Conservation (phyloP, 2,113 vertebrate species). For the Microtus richardsoni region DNA sequence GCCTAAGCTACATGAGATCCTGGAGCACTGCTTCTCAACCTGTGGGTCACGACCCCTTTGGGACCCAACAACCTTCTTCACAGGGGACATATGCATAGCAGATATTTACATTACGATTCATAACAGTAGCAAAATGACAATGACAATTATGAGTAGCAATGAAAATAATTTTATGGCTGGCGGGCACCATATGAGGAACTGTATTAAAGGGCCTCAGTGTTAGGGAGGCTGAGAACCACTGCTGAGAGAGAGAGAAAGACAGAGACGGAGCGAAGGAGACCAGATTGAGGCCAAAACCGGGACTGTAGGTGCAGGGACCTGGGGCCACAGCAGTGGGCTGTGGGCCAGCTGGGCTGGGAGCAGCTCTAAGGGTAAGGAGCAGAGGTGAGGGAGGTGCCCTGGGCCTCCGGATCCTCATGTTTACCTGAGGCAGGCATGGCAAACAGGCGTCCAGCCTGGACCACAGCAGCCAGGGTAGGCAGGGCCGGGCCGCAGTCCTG, state of each 20-base stretch:
- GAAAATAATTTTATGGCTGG: neutral
- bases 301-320: neutral
- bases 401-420: constrained; percentile 73
- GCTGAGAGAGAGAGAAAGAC: neutral
- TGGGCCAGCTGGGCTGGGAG: neutral
- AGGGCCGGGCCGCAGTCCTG: constrained; percentile 65
- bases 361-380: constrained; percentile 50
- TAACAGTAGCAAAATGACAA: neutral
- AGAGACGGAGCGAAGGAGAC: neutral
- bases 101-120: neutral
- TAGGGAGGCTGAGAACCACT: neutral
- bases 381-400: constrained; percentile 74
- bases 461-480: constrained; percentile 60
- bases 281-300: neutral
- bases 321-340: neutral
- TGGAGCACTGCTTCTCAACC: neutral
- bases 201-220: neutral
- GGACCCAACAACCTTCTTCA: neutral
- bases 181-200: neutral
- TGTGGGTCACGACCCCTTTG: too few species aligned
- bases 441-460: constrained; percentile 71
- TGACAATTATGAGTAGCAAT: neutral
- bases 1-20: neutral
- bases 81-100: neutral
- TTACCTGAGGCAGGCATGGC: constrained; percentile 77